phyloP scores from a whole-genome alignment of 2,113 vertebrate genomes.

The Delphinus delphis region DNA sequence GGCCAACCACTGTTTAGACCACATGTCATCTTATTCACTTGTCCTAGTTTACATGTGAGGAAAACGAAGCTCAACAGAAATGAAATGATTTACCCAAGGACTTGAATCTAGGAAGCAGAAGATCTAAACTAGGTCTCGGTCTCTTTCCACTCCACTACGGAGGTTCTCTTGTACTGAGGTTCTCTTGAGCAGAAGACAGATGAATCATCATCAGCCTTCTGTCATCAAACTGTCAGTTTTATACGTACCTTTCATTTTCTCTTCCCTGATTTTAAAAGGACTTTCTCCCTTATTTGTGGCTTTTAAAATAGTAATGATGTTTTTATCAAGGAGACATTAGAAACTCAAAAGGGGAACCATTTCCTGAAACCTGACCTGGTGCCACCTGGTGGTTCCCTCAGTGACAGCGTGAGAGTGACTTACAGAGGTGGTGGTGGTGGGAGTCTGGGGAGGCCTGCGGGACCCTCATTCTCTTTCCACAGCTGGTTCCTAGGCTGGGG shows the following conservation, averaged over 20 bases:
- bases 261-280: conserved; percentile 28
- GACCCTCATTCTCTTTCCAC: not conserved
- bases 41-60: not conserved
- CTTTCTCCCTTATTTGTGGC: not conserved
- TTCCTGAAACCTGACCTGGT: not conserved
- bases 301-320: conserved; percentile 33
- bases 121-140: not conserved
- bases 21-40: not conserved
- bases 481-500: not conserved
- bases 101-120: not conserved
- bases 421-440: not conserved
- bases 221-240: not conserved
- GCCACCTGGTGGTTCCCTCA: not conserved
- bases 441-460: not conserved
- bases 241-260: not conserved
- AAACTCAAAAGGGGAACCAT: not conserved
- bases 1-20: not conserved
- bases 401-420: not conserved
- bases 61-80: not conserved
- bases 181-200: not conserved
- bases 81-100: not conserved
- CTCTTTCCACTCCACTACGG: not conserved
- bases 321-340: conserved; percentile 26
- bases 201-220: not conserved
- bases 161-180: not conserved